Conservation (phyloP, 2,888 invertebrate genomes). For the Dasypolia templi region DNA sequence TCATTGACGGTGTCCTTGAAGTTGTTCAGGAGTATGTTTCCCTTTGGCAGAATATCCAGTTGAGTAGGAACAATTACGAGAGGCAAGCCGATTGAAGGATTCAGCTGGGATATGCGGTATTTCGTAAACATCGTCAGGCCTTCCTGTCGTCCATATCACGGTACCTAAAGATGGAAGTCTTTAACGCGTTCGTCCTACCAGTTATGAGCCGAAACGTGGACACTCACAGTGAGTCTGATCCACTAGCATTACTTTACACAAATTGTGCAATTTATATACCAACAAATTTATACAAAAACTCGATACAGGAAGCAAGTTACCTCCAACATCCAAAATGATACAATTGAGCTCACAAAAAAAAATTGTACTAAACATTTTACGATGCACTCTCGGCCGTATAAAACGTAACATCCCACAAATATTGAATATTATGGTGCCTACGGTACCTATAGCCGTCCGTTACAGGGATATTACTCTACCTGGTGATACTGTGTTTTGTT, state of each 20-base stretch:
- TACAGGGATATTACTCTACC: conserved; percentile 34
- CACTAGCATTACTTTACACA: neutral
- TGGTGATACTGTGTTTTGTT: conserved; percentile 44
- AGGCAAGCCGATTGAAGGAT: too few species aligned
- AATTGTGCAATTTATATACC: conserved; percentile 20
- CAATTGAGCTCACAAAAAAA: conserved; percentile 42
- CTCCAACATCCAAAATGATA: conserved; percentile 29
- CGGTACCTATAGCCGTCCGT: conserved; percentile 39
- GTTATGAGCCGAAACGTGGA: too few species aligned
- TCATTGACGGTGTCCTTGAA: too few species aligned
- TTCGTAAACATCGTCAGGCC: too few species aligned
- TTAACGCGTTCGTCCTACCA: too few species aligned
- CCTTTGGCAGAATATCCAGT: too few species aligned
- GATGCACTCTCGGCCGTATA: conserved; percentile 54
- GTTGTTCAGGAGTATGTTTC: too few species aligned
- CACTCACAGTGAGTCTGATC: too few species aligned
- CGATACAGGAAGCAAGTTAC: conserved; percentile 1
- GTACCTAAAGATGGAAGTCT: too few species aligned
- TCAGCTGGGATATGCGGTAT: too few species aligned
- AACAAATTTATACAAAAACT: neutral
- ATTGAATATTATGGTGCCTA: conserved; percentile 52
- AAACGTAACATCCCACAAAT: conserved; percentile 54
- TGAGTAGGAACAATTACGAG: too few species aligned
- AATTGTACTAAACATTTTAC: conserved; percentile 53
- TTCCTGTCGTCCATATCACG: too few species aligned